phyloP scores from a whole-genome alignment of 1,140 invertebrate genomes.

The Paralvinella palmiformis region DNA sequence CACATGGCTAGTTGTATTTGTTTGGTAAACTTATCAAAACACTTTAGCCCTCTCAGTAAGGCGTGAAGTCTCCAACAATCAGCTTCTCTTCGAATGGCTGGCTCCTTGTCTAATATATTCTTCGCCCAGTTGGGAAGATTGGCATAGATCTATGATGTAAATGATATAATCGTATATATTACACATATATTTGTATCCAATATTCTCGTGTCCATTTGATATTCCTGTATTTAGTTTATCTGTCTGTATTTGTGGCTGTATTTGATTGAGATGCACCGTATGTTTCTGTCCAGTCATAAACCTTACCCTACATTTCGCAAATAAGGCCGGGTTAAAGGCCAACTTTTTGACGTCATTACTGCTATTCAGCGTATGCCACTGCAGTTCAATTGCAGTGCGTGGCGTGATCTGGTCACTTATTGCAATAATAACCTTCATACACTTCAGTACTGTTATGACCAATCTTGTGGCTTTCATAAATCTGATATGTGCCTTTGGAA shows the following conservation, averaged over 20 bases:
- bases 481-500: too few species aligned
- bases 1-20: conserved; percentile 39
- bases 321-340: conserved; percentile 32
- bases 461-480: too few species aligned
- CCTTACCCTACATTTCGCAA: conserved; percentile 30
- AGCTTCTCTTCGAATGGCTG: conserved; percentile 26
- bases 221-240: not conserved
- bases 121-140: conserved; percentile 36
- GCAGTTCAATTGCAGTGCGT: conserved; percentile 32
- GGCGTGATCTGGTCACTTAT: conserved; percentile 26
- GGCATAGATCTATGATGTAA: conserved; percentile 25
- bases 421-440: not conserved
- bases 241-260: not conserved
- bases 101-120: conserved; percentile 23
- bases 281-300: not conserved
- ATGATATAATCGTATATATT: not conserved
- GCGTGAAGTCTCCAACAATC: conserved; percentile 35
- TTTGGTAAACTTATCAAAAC: conserved; percentile 40
- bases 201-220: not conserved
- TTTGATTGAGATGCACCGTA: not conserved
- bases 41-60: conserved; percentile 32
- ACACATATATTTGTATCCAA: not conserved
- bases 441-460: too few species aligned
- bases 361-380: conserved; percentile 33
- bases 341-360: conserved; percentile 25